These are phyloP conservation scores for Acromyrmex echinatior DNA, from an alignment of 1,140 invertebrate species.

Conservation along the genomic window DNA sequence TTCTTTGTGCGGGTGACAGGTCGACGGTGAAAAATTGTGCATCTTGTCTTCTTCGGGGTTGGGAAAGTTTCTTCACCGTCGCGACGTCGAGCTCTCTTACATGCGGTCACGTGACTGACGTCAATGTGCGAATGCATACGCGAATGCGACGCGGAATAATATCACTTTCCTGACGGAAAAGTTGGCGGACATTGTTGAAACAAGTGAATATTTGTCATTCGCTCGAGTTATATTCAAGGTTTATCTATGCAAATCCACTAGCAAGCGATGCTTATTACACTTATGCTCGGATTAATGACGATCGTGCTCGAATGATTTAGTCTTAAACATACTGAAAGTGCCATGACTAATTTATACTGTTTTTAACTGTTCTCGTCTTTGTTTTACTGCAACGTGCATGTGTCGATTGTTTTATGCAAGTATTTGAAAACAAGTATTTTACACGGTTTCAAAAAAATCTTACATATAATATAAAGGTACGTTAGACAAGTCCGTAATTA, in stretches of 20 bases:
- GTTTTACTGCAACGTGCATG: too few relatives aligned
- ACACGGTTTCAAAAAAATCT: too few relatives aligned
- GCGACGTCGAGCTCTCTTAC: background rate
- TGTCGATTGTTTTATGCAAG: too few relatives aligned
- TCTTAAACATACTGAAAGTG: too few relatives aligned
- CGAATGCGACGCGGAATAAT: background rate
- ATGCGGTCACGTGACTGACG: conserved; percentile 6
- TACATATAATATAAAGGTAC: too few relatives aligned
- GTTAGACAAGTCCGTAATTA: too few relatives aligned
- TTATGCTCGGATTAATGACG: background rate
- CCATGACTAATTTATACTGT: too few relatives aligned
- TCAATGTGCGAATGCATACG: background rate
- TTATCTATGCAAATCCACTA: background rate
- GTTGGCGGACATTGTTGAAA: background rate
- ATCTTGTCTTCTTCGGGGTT: conserved; percentile 17
- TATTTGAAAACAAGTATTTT: too few relatives aligned
- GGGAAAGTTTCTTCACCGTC: conserved; percentile 38
- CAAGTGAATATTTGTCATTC: conserved; percentile 4
- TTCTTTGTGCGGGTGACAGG: conserved; percentile 68
- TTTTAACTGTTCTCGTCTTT: too few relatives aligned
- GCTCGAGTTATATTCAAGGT: background rate
- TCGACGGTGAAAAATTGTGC: conserved; percentile 69
- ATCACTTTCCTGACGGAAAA: background rate
- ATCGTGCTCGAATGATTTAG: background rate
- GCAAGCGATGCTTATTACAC: background rate